Base-by-base conservation (phyloP, 2,113 vertebrate species). In the Chaetura pelagica region DNA sequence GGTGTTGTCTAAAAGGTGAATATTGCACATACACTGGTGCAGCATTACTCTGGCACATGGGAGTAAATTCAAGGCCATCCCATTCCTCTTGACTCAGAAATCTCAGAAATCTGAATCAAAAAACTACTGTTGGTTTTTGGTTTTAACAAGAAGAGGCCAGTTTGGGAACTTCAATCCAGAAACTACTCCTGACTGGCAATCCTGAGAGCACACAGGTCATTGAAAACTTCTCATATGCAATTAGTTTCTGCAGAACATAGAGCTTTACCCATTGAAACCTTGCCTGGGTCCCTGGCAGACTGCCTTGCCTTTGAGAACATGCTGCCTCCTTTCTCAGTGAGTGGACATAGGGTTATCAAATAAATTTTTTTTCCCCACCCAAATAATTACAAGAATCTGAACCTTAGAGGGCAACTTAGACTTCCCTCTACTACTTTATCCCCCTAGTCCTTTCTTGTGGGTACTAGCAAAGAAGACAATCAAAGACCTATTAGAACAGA, bases 31-130 rank as follows among this genome's bases (percentile, higher is more conserved):
- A 40, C 2, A 49, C 1, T 21, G 17, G 27, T 61, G n/a, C 15
- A 93, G 18, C 19, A 58, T 55, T 82, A 49, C 19, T 85, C 75
- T 92, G 54, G 58, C 49, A 76, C 11, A 23, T 7, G 14, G 15
- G 24, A 76, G 19, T 63, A 87, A 57, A 90, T 73, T 86, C 59
- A 67, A 71, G 59, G 42, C 15, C 46, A 35, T 69, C 51, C 8
- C n/a, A 19, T 68, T 48, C n/a, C 19, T 35, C 49, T 23, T 72
- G 6, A 58, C 20, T 68, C 27, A 87, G 51, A 79, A 94, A 48
- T 68, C 20, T 68, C 27, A 87, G 51, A 79, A 94, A 44, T 68
- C 34, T 52, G 34, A 93, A 69, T 76, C 11, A 11, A 79, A 78
- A 62, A 69, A 54, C 15, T 48, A 51, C 22, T 52, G 8, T 24